Base-by-base conservation (phyloP, 2,797 vertebrate genomes). In the Diplodus sargus region DNA sequence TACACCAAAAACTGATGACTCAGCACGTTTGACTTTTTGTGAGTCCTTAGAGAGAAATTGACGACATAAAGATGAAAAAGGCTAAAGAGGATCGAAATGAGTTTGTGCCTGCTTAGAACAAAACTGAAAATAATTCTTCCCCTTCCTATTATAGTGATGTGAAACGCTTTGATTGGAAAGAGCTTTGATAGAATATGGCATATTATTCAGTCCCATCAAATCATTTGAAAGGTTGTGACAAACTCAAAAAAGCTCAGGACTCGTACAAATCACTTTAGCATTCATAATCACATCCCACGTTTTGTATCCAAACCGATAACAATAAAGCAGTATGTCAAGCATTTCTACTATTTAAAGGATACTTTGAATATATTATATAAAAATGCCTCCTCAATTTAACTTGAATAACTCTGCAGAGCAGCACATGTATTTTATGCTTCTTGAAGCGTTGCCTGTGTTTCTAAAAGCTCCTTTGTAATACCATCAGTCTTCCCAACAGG, bases 381-480 rank as follows among this genome's bases (percentile, higher is more conserved):
- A 73, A 67, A 56, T 23, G 2, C 30, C 64, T 76, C 28, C 65
- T 73, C 61, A 67, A 45, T 77, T 73, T 49, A 70, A 28, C 25
- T 28, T 58, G 18, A 69, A 78, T 25, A 61, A 67, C 48, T 71
- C 18, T 7, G 3, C 28, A 61, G 51, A 4, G 5, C 54, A 54
- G 9, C 39, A 30, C 53, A 42, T 82, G 64, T 43, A 68, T 77
- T 65, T 76, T 60, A 83, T 81, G 78, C 62, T 79, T 79, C 54
- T 75, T 76, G 60, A 78, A 81, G 65, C 39, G 2, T 66, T 77
- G 23, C 62, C 58, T 34, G 63, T 78, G 73, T 81, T 83, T 81
- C 60, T 70, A 58, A 87, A 85, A 81, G 74, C 62, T 76, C 58
- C 73, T 78, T 83, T 85, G 85, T 86, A 75, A 82, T 63, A 54